Base-by-base conservation (phyloP, 2,113 vertebrate genomes). In the Indicator maculatus region DNA sequence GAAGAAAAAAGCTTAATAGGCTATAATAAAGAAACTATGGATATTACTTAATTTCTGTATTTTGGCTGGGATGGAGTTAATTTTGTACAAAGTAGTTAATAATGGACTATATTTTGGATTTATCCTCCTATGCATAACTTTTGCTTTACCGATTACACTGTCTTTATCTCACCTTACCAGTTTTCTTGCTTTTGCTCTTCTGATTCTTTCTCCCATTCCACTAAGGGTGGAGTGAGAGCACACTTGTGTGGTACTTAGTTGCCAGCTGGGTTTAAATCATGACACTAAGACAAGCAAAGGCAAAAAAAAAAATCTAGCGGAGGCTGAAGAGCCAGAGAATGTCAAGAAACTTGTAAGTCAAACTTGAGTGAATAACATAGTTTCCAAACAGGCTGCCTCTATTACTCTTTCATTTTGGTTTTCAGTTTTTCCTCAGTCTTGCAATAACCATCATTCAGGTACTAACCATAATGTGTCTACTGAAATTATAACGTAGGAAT, bases 391-490 rank as follows among this genome's bases (percentile, higher is more conserved):
- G 12, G 19, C 23, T 90, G 14, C 24, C 21, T 82, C 81, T 90
- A 72, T 88, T 88, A 72, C 50, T 90, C 59, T 75, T 89, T 83
- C n/a, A 66, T 90, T 88, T 93, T 58, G 72, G 55, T 26, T 52
- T 52, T 52, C 50, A 52, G 9, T 87, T 94, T 92, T 90, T 71
- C 83, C 77, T 89, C 81, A 89, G 86, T 76, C 39, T 89, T 89
- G 81, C 70, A 93, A 89, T 94, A 96, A 94, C 64, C 59, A 76
- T 90, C 71, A 87, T 82, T 96, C 90, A 96, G 92, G 52, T 89
- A 77, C 53, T 83, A 86, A 92, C 79, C 8, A 72, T 88, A 90
- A 94, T 89, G 44, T 83, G 70, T 84, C 90, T 89, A 70, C 36
- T 89, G 81, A 93, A 95, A 92, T 86, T 75, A 86, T 92, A 90